Evolutionary conservation across 2,797 vertebrate species (phyloP).

Genomic region (Caiman crocodilus): DNA sequence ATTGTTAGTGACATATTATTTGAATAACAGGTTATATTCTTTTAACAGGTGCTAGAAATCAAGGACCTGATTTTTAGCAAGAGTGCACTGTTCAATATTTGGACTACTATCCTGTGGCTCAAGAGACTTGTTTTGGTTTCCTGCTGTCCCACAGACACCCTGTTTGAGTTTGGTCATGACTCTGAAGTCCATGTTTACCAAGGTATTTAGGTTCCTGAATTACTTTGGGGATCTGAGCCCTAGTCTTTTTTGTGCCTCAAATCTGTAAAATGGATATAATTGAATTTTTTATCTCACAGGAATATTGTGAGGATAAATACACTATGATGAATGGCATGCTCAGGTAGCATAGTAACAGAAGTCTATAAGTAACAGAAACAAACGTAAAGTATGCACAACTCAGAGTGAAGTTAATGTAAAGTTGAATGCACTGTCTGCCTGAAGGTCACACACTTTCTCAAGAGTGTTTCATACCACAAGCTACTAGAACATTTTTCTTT

Average conservation of each 20-base stretch:
- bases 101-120: not conserved
- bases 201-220: too few species aligned
- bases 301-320: not conserved
- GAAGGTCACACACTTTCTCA: not conserved
- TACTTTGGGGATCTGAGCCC: too few species aligned
- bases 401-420: too few species aligned
- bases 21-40: not conserved
- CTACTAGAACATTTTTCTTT: not conserved
- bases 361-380: not conserved
- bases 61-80: not conserved
- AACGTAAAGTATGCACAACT: not conserved
- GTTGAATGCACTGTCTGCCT: too few species aligned
- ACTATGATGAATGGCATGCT: not conserved
- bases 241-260: not conserved
- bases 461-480: not conserved
- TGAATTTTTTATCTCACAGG: fast-evolving
- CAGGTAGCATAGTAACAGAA: not conserved
- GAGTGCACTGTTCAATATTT: not conserved
- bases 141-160: not conserved
- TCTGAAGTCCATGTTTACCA: not conserved
- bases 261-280: not conserved
- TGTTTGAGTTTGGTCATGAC: not conserved
- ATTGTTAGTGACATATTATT: not conserved
- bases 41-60: not conserved
- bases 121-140: not conserved